Percentiles rank a stretch among this genome's conserved stretches.
These are phyloP conservation scores for Gadus chalcogrammus DNA, from an alignment of 2,113 vertebrate genomes.

Conservation along the genomic window DNA sequence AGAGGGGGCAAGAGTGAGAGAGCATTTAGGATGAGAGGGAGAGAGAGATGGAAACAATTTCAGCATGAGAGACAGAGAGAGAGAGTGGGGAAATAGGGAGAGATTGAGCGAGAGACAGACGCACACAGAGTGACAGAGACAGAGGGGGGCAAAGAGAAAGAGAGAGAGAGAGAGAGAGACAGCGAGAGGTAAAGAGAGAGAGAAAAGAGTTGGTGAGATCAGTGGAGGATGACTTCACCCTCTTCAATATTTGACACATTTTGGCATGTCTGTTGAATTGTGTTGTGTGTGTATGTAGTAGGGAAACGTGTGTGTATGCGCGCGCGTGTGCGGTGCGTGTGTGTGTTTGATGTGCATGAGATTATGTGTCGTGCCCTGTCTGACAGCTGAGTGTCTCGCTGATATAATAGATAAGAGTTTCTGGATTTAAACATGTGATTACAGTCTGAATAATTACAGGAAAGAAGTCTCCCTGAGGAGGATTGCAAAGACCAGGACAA, in stretches of 20 bases:
- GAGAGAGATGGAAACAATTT: background rate
- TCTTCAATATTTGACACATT: too few relatives aligned
- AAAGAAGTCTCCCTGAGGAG: too few relatives aligned
- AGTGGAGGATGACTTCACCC: too few relatives aligned
- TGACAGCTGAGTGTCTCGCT: background rate
- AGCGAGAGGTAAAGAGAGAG: too few relatives aligned
- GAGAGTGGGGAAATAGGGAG: background rate
- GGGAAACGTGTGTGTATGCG: background rate
- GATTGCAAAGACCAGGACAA: too few relatives aligned
- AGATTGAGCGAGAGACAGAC: background rate
- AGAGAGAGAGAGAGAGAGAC: background rate
- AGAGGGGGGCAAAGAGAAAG: background rate
- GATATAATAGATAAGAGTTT: background rate
- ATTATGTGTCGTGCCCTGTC: background rate
- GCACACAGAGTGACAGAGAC: background rate
- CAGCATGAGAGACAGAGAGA: background rate
- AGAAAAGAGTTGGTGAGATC: too few relatives aligned
- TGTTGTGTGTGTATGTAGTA: background rate
- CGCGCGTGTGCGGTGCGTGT: background rate
- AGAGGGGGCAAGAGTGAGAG: background rate
- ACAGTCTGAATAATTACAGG: background rate
- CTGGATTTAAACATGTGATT: background rate
- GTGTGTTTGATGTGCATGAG: constrained; percentile 1
- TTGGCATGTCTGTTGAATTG: background rate
- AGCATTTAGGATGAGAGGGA: too few relatives aligned